phyloP scores from a whole-genome alignment of 2,797 vertebrate species.

The Neomorphus geoffroyi region DNA sequence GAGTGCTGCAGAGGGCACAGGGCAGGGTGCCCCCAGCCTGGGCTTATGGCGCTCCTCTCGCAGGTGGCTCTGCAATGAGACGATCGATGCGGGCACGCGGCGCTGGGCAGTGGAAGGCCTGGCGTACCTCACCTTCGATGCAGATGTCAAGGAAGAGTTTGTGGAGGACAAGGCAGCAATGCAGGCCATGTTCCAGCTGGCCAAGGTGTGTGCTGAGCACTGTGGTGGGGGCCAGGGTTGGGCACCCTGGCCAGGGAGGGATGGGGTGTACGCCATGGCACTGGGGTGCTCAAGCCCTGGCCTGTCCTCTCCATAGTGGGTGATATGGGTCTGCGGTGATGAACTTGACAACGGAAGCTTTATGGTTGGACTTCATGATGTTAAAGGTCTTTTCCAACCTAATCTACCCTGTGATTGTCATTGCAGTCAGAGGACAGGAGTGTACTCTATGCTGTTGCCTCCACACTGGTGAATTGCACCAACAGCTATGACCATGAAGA shows the following conservation, averaged over 20 bases:
- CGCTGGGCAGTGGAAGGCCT: slow-evolving; percentile 96
- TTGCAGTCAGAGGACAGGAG: slow-evolving; percentile 92
- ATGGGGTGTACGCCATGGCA: accelerated
- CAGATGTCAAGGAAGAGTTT: slow-evolving; percentile 95
- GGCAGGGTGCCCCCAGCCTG: accelerated
- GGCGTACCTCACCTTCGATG: slow-evolving; percentile 97
- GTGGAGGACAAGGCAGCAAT: slow-evolving; percentile 90
- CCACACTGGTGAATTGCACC: slow-evolving; percentile 95
- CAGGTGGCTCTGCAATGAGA: slow-evolving; percentile 95
- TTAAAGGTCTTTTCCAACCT: too few species aligned
- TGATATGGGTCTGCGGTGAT: not conserved
- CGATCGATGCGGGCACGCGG: slow-evolving; percentile 84
- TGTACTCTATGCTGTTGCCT: slow-evolving; percentile 92
- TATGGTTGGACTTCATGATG: too few species aligned
- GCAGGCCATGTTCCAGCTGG: slow-evolving; percentile 91
- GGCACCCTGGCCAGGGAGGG: not conserved
- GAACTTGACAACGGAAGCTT: too few species aligned
- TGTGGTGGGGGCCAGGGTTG: accelerated
- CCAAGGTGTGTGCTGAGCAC: slow-evolving; percentile 74
- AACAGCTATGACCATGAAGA: slow-evolving; percentile 96
- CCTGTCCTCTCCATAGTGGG: accelerated
- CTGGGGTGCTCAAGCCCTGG: not conserved
- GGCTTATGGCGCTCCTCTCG: not conserved
- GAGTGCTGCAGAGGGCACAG: slow-evolving; percentile 2
- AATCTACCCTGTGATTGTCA: not conserved